Evolutionary conservation across 2,888 invertebrate species (phyloP), one percentile per base, ranked within the genome.

Genomic region (Calliopum simillimum): DNA sequence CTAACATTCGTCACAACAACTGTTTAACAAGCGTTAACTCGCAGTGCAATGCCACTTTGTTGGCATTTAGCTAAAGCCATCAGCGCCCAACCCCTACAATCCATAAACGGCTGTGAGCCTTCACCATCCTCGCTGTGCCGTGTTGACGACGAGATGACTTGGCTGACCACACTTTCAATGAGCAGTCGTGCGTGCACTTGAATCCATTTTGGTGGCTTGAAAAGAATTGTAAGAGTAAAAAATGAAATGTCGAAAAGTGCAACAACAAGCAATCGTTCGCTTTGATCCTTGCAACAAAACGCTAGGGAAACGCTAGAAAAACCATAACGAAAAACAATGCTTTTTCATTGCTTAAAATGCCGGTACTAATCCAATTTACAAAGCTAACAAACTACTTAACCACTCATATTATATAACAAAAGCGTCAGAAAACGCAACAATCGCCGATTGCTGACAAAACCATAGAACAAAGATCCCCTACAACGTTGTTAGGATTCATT

Each of bases 361-460:
- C 77, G 74, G 78, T 75, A 78, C 76, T 79, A 79, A 79, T 78
- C 75, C 79, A 79, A 78, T 79, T 78, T 78, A 75, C 74, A 74
- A 75, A 8, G 33, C 33, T 8, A 8, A 33, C 33, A 33, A 33
- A 33, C 14, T 59, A 25, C 6, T 13, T 49, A 47, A 68, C 43
- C 41, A 19, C 11, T 16, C 21, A 33, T 41, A 68, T 62, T 63
- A 68, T 63, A 68, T 59, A 62, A 65, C 21, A 70, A 49, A 58
- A 41, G 16, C 1, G 14, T n/a, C 64, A 21, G 58, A 64, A 19
- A 61, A 14, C 25, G 59, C 25, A 25, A 46, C 13, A 23, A 33
- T n/a, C n/a, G 8, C 33, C 33, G 33, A 33, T 8, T 8, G 33
- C 8, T 33, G 33, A 33, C 33, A 33, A 33, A 33, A 33, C 33